Base-by-base conservation (phyloP, 2,113 vertebrate genomes). In the Sciurus niger region DNA sequence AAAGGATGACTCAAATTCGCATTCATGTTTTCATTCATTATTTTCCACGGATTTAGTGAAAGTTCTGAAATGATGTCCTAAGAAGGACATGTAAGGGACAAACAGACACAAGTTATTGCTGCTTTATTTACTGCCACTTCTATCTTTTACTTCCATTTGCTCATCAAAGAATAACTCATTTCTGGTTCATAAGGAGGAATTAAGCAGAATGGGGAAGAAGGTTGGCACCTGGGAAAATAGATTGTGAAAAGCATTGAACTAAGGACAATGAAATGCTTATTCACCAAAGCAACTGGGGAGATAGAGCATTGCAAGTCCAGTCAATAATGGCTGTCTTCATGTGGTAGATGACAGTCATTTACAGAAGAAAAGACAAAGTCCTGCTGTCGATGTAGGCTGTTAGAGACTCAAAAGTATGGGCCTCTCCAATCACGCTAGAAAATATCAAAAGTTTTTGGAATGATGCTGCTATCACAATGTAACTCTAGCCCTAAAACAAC, bases 11-110 rank as follows among this genome's bases (percentile, higher is more conserved):
- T 94, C 80, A n/a, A 92, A 94, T 63, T 8, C 20, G 95, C 91
- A 96, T 28, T 93, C 65, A 86, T 72, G 88, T 92, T 98, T 94
- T 94, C 53, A 25, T 89, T 96, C 90, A 87, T 93, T 83, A 95
- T 95, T 94, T 91, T 91, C 88, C 17, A 89, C 13, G 16, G 74
- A 46, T 73, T 87, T 24, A 74, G 51, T 25, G 77, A 96, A 97
- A 79, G 1, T 43, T 92, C 3, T 72, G 92, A 97, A 95, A 65
- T 84, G 95, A 95, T 89, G 58, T 5, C 14, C 89, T 58, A 11
- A 94, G 89, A 90, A 95, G 2, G 5, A 40, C 40, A 40, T 63
- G 87, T 25, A 1, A 63, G 37, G 37, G 76, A 55, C 65, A 89
- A 78, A 94, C 16, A 95, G 92, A 96, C 48, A 93, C 6, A 46